Conservation (phyloP, 2,113 vertebrate species). For the Cavia porcellus region DNA sequence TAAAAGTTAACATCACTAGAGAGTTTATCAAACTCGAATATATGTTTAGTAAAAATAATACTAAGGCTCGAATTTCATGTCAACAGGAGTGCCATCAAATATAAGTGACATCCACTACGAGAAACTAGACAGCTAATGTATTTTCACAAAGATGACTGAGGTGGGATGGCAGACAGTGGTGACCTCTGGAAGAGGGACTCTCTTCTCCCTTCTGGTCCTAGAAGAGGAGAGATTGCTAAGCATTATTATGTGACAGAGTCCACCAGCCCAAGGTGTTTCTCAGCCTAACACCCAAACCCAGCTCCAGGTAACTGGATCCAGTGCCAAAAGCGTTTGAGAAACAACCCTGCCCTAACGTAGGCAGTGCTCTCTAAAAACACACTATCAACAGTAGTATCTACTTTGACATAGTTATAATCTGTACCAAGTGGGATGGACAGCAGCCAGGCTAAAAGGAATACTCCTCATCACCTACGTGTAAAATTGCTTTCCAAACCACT, state of each 20-base stretch:
- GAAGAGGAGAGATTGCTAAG: slow-evolving; percentile 79
- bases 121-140: slow-evolving; percentile 23
- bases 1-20: neutral
- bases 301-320: neutral
- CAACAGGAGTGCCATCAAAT: neutral
- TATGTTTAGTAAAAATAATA: slow-evolving; percentile 57
- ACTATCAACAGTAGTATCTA: neutral
- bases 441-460: neutral
- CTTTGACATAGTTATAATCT: neutral
- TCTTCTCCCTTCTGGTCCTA: slow-evolving; percentile 82
- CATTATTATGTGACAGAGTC: slow-evolving; percentile 73
- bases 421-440: neutral
- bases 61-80: slow-evolving; percentile 54
- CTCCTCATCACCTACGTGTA: neutral
- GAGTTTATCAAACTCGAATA: slow-evolving; percentile 46
- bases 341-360: neutral
- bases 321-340: neutral
- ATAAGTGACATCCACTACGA: slow-evolving; percentile 56
- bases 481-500: slow-evolving; percentile 14
- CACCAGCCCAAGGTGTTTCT: slow-evolving; percentile 54
- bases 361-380: neutral
- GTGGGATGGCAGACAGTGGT: slow-evolving; percentile 76
- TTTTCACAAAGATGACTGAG: slow-evolving; percentile 65
- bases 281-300: slow-evolving; percentile 1
- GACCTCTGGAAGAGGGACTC: slow-evolving; percentile 77